A percentile compares a stretch with the other conserved stretches of the same genome.
These are phyloP conservation scores for Taphrorychus bicolor DNA, from an alignment of 2,888 invertebrate genomes.

Conservation along the genomic window DNA sequence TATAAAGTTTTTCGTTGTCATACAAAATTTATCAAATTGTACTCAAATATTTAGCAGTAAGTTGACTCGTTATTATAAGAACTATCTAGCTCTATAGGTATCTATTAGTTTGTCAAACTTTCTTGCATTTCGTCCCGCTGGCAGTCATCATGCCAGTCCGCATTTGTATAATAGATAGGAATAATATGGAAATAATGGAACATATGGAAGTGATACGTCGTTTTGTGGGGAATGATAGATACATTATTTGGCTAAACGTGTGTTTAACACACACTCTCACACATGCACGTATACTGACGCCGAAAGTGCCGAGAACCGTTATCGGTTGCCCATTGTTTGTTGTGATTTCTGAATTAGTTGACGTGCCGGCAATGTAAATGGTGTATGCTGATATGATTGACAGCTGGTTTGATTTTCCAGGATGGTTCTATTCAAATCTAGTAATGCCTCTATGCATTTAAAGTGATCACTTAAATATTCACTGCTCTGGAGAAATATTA, in stretches of 20 bases:
- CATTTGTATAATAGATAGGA: slow-evolving; percentile 29
- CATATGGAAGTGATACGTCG: slow-evolving; percentile 52
- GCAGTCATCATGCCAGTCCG: slow-evolving; percentile 13
- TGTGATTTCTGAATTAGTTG: slow-evolving; percentile 25
- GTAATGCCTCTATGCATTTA: neutral
- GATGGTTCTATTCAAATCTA: neutral
- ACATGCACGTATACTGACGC: neutral
- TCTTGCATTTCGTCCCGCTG: slow-evolving; percentile 8
- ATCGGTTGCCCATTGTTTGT: slow-evolving; percentile 24
- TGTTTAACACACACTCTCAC: slow-evolving; percentile 20
- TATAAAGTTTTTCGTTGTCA: too few relatives aligned
- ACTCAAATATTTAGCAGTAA: too few relatives aligned
- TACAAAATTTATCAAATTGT: too few relatives aligned
- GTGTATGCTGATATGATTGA: slow-evolving; percentile 5
- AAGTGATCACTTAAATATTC: neutral
- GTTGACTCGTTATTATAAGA: too few relatives aligned
- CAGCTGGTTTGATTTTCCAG: slow-evolving; percentile 2
- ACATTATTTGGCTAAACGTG: slow-evolving; percentile 29
- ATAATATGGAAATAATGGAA: slow-evolving; percentile 50
- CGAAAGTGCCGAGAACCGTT: slow-evolving; percentile 32
- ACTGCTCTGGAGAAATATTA: neutral
- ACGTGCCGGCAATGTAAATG: slow-evolving; percentile 22
- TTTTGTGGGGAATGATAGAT: slow-evolving; percentile 25
- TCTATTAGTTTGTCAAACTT: neutral
- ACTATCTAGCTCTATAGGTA: too few relatives aligned